Base-by-base conservation (phyloP, 2,888 invertebrate genomes). In the Caenorhabditis drosophilae region DNA sequence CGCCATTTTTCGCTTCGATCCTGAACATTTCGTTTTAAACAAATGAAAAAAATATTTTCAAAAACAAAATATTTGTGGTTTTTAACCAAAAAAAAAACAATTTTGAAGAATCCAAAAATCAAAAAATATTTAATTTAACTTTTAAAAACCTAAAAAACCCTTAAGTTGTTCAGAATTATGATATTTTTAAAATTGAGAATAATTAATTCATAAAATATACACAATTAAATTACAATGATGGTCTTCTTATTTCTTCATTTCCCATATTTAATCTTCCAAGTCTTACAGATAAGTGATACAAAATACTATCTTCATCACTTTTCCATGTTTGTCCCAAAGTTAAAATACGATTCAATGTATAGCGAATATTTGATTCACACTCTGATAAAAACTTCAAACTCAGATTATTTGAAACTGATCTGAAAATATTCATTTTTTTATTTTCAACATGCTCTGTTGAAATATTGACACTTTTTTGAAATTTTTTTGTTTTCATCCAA, bases 301-400 rank as follows among this genome's bases (percentile, higher is more conserved):
- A 66, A 7, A 66, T 52, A 2, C 49, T 58, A 42, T 60, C 66
- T 34, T 66, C 56, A 41, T 66, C 66, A 42, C 57, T 59, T 41
- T 56, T 56, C 54, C 48, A 59, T 22, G 34, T 23, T 15, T 42
- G 40, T 15, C 38, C 51, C 12, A 60, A 48, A 9, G 41, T 45
- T 9, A 56, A 38, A 16, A 66, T 34, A 18, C 35, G 45, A 12
- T 48, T 31, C 31, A 66, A 31, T 20, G 46, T 50, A n/a, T 48
- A 51, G 3, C 49, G 52, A 27, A 66, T 49, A 22, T 48, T 48
- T 31, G 44, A 41, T 36, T 66, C 59, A 22, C 66, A 66, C 35
- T 44, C 22, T 23, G 40, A 34, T 20, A 66, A 16, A 25, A 60
- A 60, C 12, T 51, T 45, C 6, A 66, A 41, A 20, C 50, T 51